phyloP scores from a whole-genome alignment of 2,888 invertebrate species.

The Nemurella pictetii region DNA sequence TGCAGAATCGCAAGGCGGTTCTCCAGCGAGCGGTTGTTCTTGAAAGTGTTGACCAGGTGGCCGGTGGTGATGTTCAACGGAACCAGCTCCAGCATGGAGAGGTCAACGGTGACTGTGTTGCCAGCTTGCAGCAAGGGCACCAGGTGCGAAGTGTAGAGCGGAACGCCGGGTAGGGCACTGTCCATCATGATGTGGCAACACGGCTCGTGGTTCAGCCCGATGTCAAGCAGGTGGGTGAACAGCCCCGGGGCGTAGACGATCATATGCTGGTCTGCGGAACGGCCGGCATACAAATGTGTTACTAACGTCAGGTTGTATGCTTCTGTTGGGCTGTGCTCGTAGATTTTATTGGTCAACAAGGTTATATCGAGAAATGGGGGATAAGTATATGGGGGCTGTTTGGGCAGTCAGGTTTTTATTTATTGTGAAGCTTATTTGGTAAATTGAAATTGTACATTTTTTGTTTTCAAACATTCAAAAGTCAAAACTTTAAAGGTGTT shows the following conservation, averaged over 20 bases:
- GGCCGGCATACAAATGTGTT: too few relatives aligned
- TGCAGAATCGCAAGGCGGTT: conserved; percentile 81
- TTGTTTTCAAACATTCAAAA: too few relatives aligned
- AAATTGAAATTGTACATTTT: too few relatives aligned
- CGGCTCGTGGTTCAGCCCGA: conserved; percentile 81
- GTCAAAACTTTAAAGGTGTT: too few relatives aligned
- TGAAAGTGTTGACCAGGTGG: conserved; percentile 55
- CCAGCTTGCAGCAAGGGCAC: conserved; percentile 61
- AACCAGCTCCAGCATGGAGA: conserved; percentile 73
- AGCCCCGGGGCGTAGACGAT: conserved; percentile 81
- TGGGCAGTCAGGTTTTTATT: too few relatives aligned
- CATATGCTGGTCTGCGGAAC: conserved; percentile 80
- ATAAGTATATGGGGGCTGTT: too few relatives aligned
- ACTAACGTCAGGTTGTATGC: too few relatives aligned
- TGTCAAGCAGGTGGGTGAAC: conserved; percentile 83
- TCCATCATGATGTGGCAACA: conserved; percentile 74
- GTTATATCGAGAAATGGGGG: too few relatives aligned
- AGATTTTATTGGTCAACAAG: too few relatives aligned
- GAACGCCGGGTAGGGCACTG: conserved; percentile 61
- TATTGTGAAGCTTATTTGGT: too few relatives aligned
- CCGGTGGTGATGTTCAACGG: conserved; percentile 66
- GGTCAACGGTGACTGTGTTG: conserved; percentile 56
- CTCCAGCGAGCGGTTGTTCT: conserved; percentile 56
- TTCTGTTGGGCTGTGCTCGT: too few relatives aligned
- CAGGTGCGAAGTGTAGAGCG: conserved; percentile 64